Evolutionary conservation across 2,888 invertebrate genomes (phyloP), one percentile per base, ranked within the genome.

Genomic region (Coenonympha glycerion): DNA sequence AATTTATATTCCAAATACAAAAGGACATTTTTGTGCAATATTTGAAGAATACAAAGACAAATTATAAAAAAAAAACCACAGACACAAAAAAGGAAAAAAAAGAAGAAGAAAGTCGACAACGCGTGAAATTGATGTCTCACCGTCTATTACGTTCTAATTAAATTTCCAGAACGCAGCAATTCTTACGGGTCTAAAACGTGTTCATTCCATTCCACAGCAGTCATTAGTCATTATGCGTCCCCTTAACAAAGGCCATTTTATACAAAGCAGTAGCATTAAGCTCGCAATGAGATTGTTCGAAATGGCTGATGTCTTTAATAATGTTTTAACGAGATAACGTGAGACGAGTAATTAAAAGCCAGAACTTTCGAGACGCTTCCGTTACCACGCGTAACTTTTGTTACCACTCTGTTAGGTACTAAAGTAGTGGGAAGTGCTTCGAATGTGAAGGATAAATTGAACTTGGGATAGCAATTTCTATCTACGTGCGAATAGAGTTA

Each of bases 61-160:
- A n/a, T n/a, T n/a, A n/a, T n/a, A n/a, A n/a, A 30, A 13, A 9
- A 11, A 11, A 13, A 11, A 30, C 30, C 30, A 5, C 13, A 5
- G 2, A 1, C 15, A 6, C 13, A 31, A 31, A 31, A 13, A 18
- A 3, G 19, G 19, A 36, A 31, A 31, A 31, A 13, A 18, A 3
- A 19, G 19, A 36, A 21, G 19, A 36, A 36, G n/a, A 6, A 36
- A 19, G 36, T 36, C 19, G 36, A 36, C 19, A 36, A 36, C 36
- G 36, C 36, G 36, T 36, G 36, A 36, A 36, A 36, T 19, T n/a
- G 19, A 19, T 19, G 19, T 36, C 19, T n/a, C 36, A 11, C 36
- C 36, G n/a, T 36, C 19, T 36, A 19, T 36, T 19, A 36, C n/a
- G 36, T 36, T 11, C 36, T 36, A 19, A 36, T 36, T 36, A 19